Base-by-base conservation (phyloP, 2,888 invertebrate genomes). In the Pammene fasciana region DNA sequence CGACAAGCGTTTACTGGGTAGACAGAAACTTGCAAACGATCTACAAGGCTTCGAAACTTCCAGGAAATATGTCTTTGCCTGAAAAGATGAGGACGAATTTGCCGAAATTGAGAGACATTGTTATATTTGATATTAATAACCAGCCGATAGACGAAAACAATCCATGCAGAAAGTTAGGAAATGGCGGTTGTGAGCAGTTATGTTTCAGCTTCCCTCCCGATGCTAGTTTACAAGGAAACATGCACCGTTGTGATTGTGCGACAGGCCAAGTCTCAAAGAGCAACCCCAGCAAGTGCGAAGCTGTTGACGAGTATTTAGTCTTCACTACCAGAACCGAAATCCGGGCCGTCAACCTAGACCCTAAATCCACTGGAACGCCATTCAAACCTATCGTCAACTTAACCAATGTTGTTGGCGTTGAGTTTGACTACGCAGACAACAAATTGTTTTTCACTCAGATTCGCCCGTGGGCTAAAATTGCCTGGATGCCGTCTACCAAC, bases 311-410 rank as follows among this genome's bases (percentile, higher is more conserved):
- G 81, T 99, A 96, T 83, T 85, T 99, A 14, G 96, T 99, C 0
- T 99, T 98, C 83, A 96, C 98, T 0, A 99, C 99, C 0, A 94
- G 99, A 71, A 98, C 98, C 0, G 98, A 99, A 91, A 97, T 99
- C 64, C 94, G 98, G 45, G 96, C 97, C 0, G 95, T 99, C n/a
- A 96, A 96, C 78, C 87, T 99, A 38, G 97, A 98, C 84, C 97
- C 97, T 0, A 94, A 94, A 74, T 95, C 96, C 0, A 97, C 96
- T 0, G 95, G 94, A 66, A 93, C 96, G 1, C 99, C 99, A 0
- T 98, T 99, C 82, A 95, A 95, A 72, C 96, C 98, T 0, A 94
- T 98, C 43, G 95, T 94, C 0, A 97, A 98, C 82, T 88, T 98
- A 34, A 98, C 97, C 0, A 98, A 98, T 80, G 98, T 98, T 0